These are phyloP conservation scores for Phoeniculus purpureus DNA, from an alignment of 2,797 vertebrate species.

Conservation along the genomic window DNA sequence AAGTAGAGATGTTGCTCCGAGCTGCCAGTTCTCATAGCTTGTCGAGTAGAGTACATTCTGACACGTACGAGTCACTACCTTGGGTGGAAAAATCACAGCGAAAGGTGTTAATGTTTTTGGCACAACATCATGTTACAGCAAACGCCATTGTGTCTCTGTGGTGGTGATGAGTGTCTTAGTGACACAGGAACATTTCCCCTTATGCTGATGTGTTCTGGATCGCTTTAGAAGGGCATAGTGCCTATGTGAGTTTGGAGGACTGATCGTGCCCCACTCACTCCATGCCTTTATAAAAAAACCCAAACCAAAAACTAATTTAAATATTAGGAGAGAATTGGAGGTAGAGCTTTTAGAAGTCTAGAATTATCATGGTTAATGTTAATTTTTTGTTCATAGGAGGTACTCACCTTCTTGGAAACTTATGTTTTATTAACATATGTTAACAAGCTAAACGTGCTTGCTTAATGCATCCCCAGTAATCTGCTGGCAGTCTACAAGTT, in stretches of 20 bases:
- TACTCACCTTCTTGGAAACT: not conserved
- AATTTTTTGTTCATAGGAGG: not conserved
- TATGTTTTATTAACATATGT: not conserved
- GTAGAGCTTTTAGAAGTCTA: not conserved
- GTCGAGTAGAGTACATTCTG: not conserved
- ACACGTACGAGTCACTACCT: not conserved
- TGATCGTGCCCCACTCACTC: not conserved
- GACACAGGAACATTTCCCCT: not conserved
- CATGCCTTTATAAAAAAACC: not conserved
- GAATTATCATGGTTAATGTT: not conserved
- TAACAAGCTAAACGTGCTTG: not conserved
- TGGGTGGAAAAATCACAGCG: not conserved
- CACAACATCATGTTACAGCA: accelerated
- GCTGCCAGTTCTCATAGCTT: not conserved
- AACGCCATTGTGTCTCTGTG: accelerated
- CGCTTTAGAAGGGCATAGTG: not conserved
- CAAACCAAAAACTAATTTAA: not conserved
- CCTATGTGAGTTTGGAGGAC: not conserved
- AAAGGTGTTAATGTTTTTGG: not conserved
- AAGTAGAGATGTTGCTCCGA: accelerated
- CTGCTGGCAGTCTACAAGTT: not conserved
- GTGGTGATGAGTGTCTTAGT: not conserved
- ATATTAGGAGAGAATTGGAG: not conserved
- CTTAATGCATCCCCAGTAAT: not conserved
- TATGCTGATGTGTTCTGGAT: not conserved